Percentiles rank a stretch among this genome's conserved stretches.
These are phyloP conservation scores for Podotricha telesiphe DNA, from an alignment of 2,888 invertebrate genomes.

Conservation along the genomic window DNA sequence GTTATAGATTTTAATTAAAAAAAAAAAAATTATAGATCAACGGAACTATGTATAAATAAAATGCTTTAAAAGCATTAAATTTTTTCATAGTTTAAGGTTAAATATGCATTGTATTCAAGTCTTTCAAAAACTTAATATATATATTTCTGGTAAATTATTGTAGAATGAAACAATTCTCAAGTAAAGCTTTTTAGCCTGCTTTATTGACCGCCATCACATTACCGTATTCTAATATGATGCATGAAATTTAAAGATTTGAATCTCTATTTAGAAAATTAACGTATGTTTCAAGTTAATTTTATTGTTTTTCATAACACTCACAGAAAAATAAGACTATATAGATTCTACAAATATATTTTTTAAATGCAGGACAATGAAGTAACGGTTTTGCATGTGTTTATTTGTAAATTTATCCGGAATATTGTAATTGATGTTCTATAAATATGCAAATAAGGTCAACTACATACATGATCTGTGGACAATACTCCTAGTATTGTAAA, in stretches of 20 bases:
- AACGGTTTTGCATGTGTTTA: slow-evolving; percentile 55
- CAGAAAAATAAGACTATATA: not conserved
- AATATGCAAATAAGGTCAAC: not conserved
- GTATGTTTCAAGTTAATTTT: not conserved
- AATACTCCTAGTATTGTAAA: no score
- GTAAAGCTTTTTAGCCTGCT: slow-evolving; percentile 46
- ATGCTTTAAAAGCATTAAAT: no score
- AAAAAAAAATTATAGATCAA: not conserved
- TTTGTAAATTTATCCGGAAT: slow-evolving; percentile 3
- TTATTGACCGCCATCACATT: slow-evolving; percentile 52
- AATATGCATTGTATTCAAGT: slow-evolving; percentile 49
- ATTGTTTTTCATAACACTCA: not conserved
- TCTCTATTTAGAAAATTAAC: no score
- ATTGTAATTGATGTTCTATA: slow-evolving; percentile 4
- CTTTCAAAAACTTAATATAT: slow-evolving; percentile 60
- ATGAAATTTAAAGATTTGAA: no score
- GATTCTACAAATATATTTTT: slow-evolving; percentile 4
- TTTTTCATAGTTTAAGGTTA: slow-evolving; percentile 72
- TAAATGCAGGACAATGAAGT: slow-evolving; percentile 16
- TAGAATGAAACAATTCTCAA: slow-evolving; percentile 48
- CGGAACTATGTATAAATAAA: not conserved
- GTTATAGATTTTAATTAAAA: not conserved
- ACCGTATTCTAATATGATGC: slow-evolving; percentile 19
- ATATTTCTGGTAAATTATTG: slow-evolving; percentile 48
- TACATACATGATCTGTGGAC: no score